Percentiles rank a stretch among this genome's conserved stretches.
Conservation (phyloP, 2,797 vertebrate species). For the Garrulus glandarius region DNA sequence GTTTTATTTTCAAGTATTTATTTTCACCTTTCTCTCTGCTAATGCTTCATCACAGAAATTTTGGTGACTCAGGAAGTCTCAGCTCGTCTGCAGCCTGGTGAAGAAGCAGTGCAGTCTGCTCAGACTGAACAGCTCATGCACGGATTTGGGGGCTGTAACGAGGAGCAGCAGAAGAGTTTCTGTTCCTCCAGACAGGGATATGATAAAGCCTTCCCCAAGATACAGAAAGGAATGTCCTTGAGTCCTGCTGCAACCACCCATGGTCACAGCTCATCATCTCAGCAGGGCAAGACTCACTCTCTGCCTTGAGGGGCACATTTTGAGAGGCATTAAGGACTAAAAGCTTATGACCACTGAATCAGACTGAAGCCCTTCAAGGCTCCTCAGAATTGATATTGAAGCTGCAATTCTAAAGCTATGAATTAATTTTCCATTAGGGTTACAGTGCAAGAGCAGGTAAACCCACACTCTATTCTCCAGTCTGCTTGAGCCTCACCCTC, state of each 20-base stretch:
- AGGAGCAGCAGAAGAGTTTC: background rate
- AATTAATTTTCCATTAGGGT: background rate
- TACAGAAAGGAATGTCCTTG: background rate
- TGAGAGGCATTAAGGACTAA: background rate
- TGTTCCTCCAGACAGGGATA: background rate
- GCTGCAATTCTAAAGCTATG: background rate
- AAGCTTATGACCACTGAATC: background rate
- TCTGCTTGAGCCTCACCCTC: background rate
- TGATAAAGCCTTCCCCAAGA: background rate
- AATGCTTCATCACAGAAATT: background rate
- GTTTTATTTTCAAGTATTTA: background rate
- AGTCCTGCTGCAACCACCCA: background rate
- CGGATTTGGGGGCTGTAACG: background rate
- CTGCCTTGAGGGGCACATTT: background rate
- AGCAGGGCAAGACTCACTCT: accelerated
- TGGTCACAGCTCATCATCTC: background rate
- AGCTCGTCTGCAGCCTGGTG: background rate
- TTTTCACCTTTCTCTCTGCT: background rate
- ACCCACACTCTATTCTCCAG: accelerated
- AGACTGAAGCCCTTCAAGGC: background rate
- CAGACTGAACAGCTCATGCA: background rate
- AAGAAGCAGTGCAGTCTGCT: background rate
- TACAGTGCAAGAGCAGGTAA: background rate
- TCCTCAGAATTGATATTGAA: background rate
- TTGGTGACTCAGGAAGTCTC: background rate